Percentiles rank a stretch among this genome's conserved stretches.
phyloP scores from a whole-genome alignment of 1,140 invertebrate species.

The Magallana ariakensis region DNA sequence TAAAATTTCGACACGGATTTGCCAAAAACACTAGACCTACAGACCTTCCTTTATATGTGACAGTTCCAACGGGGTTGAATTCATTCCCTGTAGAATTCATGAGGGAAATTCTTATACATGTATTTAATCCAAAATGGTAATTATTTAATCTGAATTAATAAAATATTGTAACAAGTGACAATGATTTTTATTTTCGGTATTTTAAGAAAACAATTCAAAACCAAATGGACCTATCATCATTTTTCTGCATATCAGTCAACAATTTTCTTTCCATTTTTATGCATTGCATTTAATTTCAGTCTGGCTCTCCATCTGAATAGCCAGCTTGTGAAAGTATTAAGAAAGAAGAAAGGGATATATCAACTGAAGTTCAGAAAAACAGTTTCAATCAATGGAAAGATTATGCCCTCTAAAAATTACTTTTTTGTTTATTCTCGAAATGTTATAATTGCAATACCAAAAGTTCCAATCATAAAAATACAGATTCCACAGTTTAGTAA shows the following conservation, averaged over 20 bases:
- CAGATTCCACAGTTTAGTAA: conserved; percentile 5
- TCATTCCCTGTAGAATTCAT: conserved; percentile 26
- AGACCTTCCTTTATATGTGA: background rate
- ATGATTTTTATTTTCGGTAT: too few relatives aligned
- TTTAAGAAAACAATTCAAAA: too few relatives aligned
- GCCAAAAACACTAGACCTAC: background rate
- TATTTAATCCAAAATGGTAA: too few relatives aligned
- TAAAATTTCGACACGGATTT: background rate
- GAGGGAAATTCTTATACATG: background rate
- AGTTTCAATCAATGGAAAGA: conserved; percentile 35
- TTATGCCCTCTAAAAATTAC: background rate
- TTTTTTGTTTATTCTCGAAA: background rate
- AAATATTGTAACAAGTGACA: too few relatives aligned
- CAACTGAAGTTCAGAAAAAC: conserved; percentile 31
- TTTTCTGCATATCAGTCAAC: too few relatives aligned
- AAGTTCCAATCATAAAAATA: background rate
- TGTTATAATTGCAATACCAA: conserved; percentile 42
- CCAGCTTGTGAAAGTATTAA: background rate
- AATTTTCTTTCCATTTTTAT: too few relatives aligned
- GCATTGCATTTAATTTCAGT: too few relatives aligned
- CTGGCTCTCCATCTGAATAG: background rate
- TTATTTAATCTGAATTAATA: too few relatives aligned
- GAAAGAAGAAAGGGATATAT: background rate
- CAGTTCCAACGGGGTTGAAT: background rate
- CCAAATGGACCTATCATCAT: too few relatives aligned